Base-by-base conservation (phyloP, 2,888 invertebrate genomes). In the Campoplex nolae region DNA sequence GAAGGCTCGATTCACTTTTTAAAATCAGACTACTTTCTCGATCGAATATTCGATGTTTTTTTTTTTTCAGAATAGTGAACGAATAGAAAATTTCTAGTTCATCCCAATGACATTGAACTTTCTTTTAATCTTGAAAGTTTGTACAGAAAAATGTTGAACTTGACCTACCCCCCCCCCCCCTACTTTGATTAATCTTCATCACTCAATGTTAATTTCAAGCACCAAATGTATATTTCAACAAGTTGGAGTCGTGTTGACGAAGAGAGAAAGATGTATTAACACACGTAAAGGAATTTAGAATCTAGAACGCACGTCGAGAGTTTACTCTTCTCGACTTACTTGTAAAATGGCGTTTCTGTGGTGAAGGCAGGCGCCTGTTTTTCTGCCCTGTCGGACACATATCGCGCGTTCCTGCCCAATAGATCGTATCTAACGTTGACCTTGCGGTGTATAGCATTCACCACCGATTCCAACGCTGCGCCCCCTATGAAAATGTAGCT, bases 341-440 rank as follows among this genome's bases (percentile, higher is more conserved):
- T 74, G 78, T 62, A 78, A 85, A 78, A 82, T 78, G 68, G 75
- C 70, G 65, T 73, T 56, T 83, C 62, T 85, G 83, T 58, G 79
- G 82, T 45, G 79, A 71, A 77, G 77, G 67, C 78, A 68, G 77
- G 68, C 82, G 82, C 74, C 86, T 62, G 58, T 28, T 83, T 74
- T 80, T 62, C 73, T 82, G 82, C 75, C 82, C 75, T 79, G 83
- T 85, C 82, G 70, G 82, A 85, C 85, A 73, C 65, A 81, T 74
- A 81, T 81, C 74, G 73, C 82, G 82, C 85, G 82, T 82, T 85
- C 77, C 77, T 83, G 65, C 75, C 65, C 85, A 75, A 86, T 86
- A 86, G 90, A 91, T 91, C 89, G 85, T 89, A 91, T 91, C 91
- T 91, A 87, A 88, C 85, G 89, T 74, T 88, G 91, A 91, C 91